These are phyloP conservation scores for Oreochromis niloticus DNA, from an alignment of 2,113 vertebrate species.

Conservation along the genomic window DNA sequence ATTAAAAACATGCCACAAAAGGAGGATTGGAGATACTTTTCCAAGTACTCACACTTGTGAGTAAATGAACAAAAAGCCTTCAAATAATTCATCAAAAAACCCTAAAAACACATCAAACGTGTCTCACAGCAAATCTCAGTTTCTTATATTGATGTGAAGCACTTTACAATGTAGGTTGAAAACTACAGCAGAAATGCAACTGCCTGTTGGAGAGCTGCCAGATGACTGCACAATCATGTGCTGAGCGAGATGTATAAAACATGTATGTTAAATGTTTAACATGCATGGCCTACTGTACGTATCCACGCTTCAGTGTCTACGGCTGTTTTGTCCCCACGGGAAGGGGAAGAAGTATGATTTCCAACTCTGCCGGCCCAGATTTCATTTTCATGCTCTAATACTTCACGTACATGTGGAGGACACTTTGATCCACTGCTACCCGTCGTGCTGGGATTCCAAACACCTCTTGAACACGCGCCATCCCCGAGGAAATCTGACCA, in stretches of 20 bases:
- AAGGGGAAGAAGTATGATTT: background rate
- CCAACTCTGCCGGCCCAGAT: background rate
- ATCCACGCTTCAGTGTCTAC: background rate
- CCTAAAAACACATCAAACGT: background rate
- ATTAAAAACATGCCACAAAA: background rate
- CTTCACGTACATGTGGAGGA: background rate
- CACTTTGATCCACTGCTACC: background rate
- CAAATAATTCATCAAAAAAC: background rate
- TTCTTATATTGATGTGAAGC: background rate
- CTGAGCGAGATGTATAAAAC: constrained; percentile 4
- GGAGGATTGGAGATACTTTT: background rate
- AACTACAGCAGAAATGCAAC: background rate
- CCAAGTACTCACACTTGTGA: background rate
- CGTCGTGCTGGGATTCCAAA: background rate
- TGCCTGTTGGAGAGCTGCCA: constrained; percentile 47
- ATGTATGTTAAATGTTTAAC: background rate
- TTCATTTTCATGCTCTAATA: background rate
- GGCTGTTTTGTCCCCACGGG: background rate
- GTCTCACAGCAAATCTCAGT: background rate
- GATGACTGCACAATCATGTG: constrained; percentile 42
- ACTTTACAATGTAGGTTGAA: background rate
- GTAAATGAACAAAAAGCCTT: background rate
- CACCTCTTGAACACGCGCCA: background rate
- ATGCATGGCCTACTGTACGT: background rate
- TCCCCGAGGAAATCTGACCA: constrained; percentile 4